phyloP scores from a whole-genome alignment of 2,797 vertebrate species.

The Acropternis orthonyx region DNA sequence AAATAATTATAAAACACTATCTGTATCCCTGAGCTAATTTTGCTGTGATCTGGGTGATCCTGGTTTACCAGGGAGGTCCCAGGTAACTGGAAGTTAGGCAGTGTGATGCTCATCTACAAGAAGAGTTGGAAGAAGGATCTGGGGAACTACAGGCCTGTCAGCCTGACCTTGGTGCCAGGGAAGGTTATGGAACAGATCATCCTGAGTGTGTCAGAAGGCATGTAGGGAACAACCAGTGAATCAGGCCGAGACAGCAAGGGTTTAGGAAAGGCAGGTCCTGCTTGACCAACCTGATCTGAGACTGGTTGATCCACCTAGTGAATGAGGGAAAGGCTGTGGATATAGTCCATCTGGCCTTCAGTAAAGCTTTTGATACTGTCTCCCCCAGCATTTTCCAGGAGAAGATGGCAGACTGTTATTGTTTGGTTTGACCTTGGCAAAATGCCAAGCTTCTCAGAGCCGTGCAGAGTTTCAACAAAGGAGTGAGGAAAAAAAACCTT shows the following conservation, averaged over 20 bases:
- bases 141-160: background rate
- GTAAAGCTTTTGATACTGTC: background rate
- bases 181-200: too few species aligned
- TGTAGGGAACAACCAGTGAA: background rate
- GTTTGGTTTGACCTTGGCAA: too few species aligned
- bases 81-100: background rate
- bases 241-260: background rate
- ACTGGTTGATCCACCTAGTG: background rate
- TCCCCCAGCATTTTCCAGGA: background rate
- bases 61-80: background rate
- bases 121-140: background rate
- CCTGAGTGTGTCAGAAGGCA: background rate
- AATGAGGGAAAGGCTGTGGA: background rate
- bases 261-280: background rate
- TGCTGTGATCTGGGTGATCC: background rate
- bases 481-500: too few species aligned
- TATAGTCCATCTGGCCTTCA: background rate
- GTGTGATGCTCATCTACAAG: background rate
- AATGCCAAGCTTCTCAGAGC: too few species aligned
- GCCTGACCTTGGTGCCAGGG: background rate
- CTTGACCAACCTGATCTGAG: background rate
- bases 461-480: too few species aligned
- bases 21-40: background rate
- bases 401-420: background rate
- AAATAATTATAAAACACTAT: background rate